Base-by-base conservation (phyloP, 2,888 invertebrate species). In the Cremastinae sp. region DNA sequence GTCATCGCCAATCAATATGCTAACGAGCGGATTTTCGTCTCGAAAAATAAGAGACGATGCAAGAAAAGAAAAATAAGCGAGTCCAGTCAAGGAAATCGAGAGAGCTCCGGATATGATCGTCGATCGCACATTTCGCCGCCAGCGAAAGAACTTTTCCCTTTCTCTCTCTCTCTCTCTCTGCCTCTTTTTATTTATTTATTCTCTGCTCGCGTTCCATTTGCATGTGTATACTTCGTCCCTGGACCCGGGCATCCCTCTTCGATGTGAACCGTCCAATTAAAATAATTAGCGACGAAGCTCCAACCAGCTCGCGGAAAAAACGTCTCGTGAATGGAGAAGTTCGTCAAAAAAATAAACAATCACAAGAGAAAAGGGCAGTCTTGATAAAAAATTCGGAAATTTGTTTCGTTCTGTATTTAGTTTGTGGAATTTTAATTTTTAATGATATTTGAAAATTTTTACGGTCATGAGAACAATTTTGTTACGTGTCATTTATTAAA, bases 221-320 rank as follows among this genome's bases (percentile, higher is more conserved):
- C 22, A 56, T 47, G 58, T 22, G 14, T 41, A 53, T 41, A 41
- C 10, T 22, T 5, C 62, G 53, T 49, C 62, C 58, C 51, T 72
- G 43, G 74, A 83, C 82, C 79, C 80, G 79, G 80, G 81, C 84
- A 84, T 83, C 84, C 83, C 89, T 88, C 88, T 88, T 88, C 88
- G 89, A 89, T 87, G 86, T 83, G 85, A 86, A 86, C 87, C 89
- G 88, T 86, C 89, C 89, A 89, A 89, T 89, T 89, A 89, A 89
- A 89, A 89, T 89, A 89, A 89, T 89, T 89, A 89, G 89, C 88
- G 87, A 89, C 88, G 87, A 86, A 88, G 86, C 85, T 43, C 65
- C 86, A 87, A 88, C 85, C 87, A 86, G 86, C 64, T 1, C 37
- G 18, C 28, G 51, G 47, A 70, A 18, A 61, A 45, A 59, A 12